Conservation (phyloP, 1,140 invertebrate species). For the Sesamia nonagrioides region DNA sequence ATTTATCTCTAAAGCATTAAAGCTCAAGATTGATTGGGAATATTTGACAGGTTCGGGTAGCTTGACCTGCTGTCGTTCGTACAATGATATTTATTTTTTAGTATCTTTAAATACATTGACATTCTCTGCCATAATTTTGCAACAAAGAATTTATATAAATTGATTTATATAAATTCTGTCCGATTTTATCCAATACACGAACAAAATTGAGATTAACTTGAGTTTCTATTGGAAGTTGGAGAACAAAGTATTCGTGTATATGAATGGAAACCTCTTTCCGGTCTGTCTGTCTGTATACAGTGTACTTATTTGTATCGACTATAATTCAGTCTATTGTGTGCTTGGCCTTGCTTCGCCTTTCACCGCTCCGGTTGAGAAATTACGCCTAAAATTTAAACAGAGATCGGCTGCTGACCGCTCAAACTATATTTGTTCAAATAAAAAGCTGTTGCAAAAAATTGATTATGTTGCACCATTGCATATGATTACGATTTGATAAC, state of each 20-base stretch:
- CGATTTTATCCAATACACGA: constrained; percentile 1
- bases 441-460: constrained; percentile 37
- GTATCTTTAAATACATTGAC: not conserved
- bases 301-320: constrained; percentile 58
- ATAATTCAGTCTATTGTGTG: constrained; percentile 69
- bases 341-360: constrained; percentile 72
- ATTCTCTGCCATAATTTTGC: not conserved
- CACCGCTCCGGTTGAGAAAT: constrained; percentile 73
- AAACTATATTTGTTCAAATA: constrained; percentile 28
- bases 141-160: not conserved
- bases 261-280: constrained; percentile 67
- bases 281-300: constrained; percentile 50
- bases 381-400: constrained; percentile 67
- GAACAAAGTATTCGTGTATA: constrained; percentile 65
- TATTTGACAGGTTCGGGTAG: no score
- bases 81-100: constrained; percentile 1
- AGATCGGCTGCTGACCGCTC: constrained; percentile 32
- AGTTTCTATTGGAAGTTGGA: constrained; percentile 55
- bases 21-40: no score
- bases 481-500: not conserved
- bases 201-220: constrained; percentile 54
- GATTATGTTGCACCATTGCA: constrained; percentile 2
- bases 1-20: no score
- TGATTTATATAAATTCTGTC: not conserved
- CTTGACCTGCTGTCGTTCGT: no score